Evolutionary conservation across 2,888 invertebrate genomes (phyloP), one percentile per base, ranked within the genome.

Genomic region (Morinoia aosen): DNA sequence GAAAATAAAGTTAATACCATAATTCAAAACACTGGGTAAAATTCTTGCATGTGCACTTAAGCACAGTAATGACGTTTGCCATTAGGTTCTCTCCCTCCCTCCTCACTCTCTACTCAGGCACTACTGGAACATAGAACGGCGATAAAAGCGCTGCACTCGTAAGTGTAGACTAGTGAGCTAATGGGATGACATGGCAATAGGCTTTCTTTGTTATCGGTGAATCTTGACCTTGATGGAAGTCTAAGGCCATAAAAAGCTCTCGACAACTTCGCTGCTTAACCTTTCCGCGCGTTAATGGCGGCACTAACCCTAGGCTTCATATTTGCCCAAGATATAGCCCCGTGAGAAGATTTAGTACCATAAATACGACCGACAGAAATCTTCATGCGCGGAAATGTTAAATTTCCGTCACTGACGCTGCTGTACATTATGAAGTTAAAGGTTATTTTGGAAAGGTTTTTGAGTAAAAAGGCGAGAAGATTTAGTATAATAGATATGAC

Each of bases 181-280:
- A 76, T 76, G 76, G 25, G 76, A 76, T 33, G 33, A 33, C 76
- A 76, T 33, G 76, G 76, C 76, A 76, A 76, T 76, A 76, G 76
- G 76, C 76, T 76, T 76, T 76, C 76, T 76, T 76, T 76, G 25
- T 25, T 76, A 76, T 76, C 76, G 76, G 76, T 33, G 76, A 76
- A 76, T 76, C 76, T 76, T 76, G 76, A 76, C 76, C 76, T 76
- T 76, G 76, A 76, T 76, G 76, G 33, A 76, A 76, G 76, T 25
- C 25, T 76, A 33, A 76, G 76, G 76, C 33, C 76, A 10, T 76
- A 25, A 76, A 76, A 76, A 33, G 25, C 61, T 10, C 25, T 76
- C 19, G 33, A 76, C 19, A 16, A 0, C 76, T 33, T 16, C 7
- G 76, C 76, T 76, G 76, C 76, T 33, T 33, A 76, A 33, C 33